Evolutionary conservation across 37 sponge, comb jelly and placozoan species (phyloP).

Genomic region (Theonella swinhoei): DNA sequence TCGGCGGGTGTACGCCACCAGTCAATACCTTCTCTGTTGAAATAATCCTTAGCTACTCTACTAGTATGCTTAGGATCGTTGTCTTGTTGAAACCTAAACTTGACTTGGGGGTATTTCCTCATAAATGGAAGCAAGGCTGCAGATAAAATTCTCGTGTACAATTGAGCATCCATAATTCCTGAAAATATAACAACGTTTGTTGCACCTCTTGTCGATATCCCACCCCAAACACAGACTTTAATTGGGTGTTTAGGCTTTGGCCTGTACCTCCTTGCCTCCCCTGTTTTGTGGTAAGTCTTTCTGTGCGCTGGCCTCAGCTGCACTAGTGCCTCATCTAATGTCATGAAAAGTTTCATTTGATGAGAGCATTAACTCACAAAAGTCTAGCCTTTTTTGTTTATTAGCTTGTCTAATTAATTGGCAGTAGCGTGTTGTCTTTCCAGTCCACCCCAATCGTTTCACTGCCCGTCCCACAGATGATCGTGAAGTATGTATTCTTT

Average conservation of each 20-base stretch:
- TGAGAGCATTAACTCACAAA: background rate
- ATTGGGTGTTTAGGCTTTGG: background rate
- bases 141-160: background rate
- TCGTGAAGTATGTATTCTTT: background rate
- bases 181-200: slow-evolving; percentile 5
- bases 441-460: slow-evolving; percentile 1
- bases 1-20: slow-evolving; percentile 44
- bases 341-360: background rate
- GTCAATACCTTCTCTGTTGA: slow-evolving; percentile 7
- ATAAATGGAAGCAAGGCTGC: background rate
- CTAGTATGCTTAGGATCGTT: slow-evolving; percentile 40
- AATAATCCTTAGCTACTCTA: slow-evolving; percentile 5
- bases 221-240: slow-evolving; percentile 6
- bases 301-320: background rate
- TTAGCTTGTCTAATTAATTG: background rate
- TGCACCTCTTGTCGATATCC: background rate
- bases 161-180: slow-evolving; percentile 8
- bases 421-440: background rate
- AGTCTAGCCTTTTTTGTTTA: background rate
- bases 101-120: background rate
- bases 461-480: background rate
- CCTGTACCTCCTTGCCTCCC: background rate
- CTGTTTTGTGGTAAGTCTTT: background rate
- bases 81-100: slow-evolving; percentile 24
- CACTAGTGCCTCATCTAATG: background rate